A percentile compares a stretch with the other conserved stretches of the same genome.
Evolutionary conservation across 2,888 invertebrate species (phyloP).

Genomic region (Tenthredo scrophulariae): DNA sequence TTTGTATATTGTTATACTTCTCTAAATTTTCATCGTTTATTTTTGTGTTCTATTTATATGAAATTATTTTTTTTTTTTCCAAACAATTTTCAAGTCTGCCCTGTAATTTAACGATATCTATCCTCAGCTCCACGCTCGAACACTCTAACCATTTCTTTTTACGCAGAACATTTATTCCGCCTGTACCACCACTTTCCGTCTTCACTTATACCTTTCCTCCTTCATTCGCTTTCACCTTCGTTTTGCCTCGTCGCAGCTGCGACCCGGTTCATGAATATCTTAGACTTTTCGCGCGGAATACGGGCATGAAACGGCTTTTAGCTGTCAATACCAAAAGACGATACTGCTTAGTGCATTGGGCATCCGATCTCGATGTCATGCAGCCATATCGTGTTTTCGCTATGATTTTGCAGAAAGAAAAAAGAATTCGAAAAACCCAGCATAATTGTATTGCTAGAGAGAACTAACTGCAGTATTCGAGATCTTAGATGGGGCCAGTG

Average conservation of each 20-base stretch:
- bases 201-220: background rate
- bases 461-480: no score
- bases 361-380: background rate
- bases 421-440: background rate
- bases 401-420: background rate
- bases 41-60: background rate
- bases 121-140: slow-evolving; percentile 7
- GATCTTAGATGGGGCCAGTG: background rate
- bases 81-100: background rate
- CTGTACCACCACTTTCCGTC: background rate
- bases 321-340: slow-evolving; percentile 1
- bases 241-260: background rate
- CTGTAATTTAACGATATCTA: slow-evolving; percentile 20
- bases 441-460: background rate
- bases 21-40: background rate
- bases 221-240: background rate
- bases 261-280: slow-evolving; percentile 24
- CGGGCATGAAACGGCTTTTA: background rate
- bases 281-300: slow-evolving; percentile 18
- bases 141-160: slow-evolving; percentile 22
- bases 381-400: background rate
- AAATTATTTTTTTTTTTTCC: background rate
- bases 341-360: background rate
- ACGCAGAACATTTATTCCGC: slow-evolving; percentile 30
- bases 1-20: background rate